Percentiles rank a stretch among this genome's conserved stretches.
phyloP scores from a whole-genome alignment of 2,888 invertebrate genomes.

The Beris morrisii region DNA sequence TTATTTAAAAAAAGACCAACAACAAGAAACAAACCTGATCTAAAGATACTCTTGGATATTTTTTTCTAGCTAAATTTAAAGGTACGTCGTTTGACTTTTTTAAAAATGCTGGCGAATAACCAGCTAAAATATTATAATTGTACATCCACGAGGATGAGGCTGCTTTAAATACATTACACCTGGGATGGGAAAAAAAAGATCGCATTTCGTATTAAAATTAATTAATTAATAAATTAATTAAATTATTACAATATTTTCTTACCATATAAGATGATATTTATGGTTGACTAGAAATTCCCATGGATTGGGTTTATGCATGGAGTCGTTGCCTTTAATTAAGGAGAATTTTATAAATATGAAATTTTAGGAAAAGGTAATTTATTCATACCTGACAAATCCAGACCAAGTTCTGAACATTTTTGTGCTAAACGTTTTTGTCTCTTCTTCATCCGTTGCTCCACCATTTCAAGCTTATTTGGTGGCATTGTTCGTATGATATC shows the following conservation, averaged over 20 bases:
- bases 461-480: constrained; percentile 53
- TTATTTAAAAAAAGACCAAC: not conserved
- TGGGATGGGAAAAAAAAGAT: constrained; percentile 46
- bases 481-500: constrained; percentile 53
- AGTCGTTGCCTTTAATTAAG: constrained; percentile 50
- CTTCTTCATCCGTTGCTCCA: constrained; percentile 55
- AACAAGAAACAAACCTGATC: constrained; percentile 57
- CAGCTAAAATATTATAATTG: constrained; percentile 84
- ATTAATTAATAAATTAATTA: constrained; percentile 5
- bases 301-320: constrained; percentile 68
- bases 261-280: constrained; percentile 80
- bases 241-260: constrained; percentile 44
- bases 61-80: constrained; percentile 74
- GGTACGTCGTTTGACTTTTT: constrained; percentile 78
- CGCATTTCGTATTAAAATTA: not conserved
- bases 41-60: constrained; percentile 75
- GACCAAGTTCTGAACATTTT: constrained; percentile 53
- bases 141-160: constrained; percentile 93
- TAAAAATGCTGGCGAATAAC: constrained; percentile 75
- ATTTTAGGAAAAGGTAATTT: not conserved
- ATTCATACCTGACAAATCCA: constrained; percentile 50
- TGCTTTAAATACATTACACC: constrained; percentile 81
- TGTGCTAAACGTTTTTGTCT: constrained; percentile 52
- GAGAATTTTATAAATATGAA: constrained; percentile 1
- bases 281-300: constrained; percentile 85